Evolutionary conservation across 2,113 vertebrate species (phyloP).

Genomic region (Lates calcarifer): DNA sequence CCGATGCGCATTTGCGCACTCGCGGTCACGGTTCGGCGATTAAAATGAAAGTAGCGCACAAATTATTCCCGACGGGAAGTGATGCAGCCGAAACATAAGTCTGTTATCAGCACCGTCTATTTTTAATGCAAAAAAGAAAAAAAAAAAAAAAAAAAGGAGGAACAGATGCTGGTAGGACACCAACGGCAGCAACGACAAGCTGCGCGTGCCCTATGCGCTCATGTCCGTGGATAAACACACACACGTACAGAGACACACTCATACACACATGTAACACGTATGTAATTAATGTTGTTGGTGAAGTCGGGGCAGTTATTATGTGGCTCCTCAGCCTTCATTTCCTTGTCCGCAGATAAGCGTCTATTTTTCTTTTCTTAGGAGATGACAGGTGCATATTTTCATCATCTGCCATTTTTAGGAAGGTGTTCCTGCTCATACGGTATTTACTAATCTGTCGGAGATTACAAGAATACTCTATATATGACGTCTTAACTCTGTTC

Average conservation of each 20-base stretch:
- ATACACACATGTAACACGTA: neutral
- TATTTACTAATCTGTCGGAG: neutral
- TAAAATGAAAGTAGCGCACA: slow-evolving; percentile 70
- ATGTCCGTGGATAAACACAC: slow-evolving; percentile 51
- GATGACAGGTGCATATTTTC: slow-evolving; percentile 10
- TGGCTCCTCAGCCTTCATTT: neutral
- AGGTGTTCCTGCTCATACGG: slow-evolving; percentile 1
- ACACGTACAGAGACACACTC: neutral
- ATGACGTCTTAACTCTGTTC: slow-evolving; percentile 18
- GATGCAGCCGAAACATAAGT: slow-evolving; percentile 59
- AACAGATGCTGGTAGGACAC: slow-evolving; percentile 69
- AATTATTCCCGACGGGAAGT: slow-evolving; percentile 52
- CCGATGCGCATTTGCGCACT: slow-evolving; percentile 76
- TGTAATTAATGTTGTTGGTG: slow-evolving; percentile 32
- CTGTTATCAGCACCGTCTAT: slow-evolving; percentile 56
- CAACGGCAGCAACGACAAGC: slow-evolving; percentile 58
- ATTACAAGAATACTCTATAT: neutral
- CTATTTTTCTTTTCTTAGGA: neutral
- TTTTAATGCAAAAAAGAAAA: slow-evolving; percentile 48
- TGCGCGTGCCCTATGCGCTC: slow-evolving; percentile 76
- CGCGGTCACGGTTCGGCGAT: slow-evolving; percentile 57
- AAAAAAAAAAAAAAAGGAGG: slow-evolving; percentile 19
- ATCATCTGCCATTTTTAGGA: slow-evolving; percentile 10
- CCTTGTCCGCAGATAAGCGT: neutral
- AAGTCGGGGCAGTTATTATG: slow-evolving; percentile 18